Conservation (phyloP, 1,140 invertebrate species). For the Eulimnadia texana region DNA sequence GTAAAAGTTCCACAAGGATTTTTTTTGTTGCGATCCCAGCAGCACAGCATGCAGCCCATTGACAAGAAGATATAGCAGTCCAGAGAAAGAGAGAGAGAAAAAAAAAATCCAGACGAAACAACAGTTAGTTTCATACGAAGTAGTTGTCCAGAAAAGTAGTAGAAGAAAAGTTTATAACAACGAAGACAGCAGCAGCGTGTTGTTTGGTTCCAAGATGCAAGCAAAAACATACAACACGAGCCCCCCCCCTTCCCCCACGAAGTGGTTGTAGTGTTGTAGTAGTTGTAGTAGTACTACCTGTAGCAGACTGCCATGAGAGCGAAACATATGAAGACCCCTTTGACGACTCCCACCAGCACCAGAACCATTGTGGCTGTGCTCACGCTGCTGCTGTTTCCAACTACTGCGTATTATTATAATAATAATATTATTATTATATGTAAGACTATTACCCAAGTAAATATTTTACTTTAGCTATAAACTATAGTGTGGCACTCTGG, state of each 20-base stretch:
- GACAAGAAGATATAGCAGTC: constrained; percentile 12
- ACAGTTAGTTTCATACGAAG: constrained; percentile 14
- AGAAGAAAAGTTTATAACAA: neutral
- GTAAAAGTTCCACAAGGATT: no score
- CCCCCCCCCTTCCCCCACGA: no score
- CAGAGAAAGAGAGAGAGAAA: neutral
- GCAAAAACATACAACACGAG: no score
- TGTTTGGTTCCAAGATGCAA: no score
- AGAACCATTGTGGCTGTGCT: constrained; percentile 79
- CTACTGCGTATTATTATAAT: neutral
- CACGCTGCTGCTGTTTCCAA: constrained; percentile 37
- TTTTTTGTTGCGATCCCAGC: no score
- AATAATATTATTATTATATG: no score
- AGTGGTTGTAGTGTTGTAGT: no score
- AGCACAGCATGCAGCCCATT: neutral
- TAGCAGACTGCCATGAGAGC: constrained; percentile 86
- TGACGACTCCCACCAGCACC: constrained; percentile 79
- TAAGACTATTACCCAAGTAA: no score
- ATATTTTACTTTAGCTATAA: no score
- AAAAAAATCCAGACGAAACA: neutral
- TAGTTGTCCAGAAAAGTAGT: neutral
- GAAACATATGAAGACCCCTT: constrained; percentile 85
- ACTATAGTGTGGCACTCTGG: no score
- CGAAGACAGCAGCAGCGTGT: no score
- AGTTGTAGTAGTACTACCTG: constrained; percentile 64